phyloP scores from a whole-genome alignment of 2,113 vertebrate genomes.

The Chamaea fasciata region DNA sequence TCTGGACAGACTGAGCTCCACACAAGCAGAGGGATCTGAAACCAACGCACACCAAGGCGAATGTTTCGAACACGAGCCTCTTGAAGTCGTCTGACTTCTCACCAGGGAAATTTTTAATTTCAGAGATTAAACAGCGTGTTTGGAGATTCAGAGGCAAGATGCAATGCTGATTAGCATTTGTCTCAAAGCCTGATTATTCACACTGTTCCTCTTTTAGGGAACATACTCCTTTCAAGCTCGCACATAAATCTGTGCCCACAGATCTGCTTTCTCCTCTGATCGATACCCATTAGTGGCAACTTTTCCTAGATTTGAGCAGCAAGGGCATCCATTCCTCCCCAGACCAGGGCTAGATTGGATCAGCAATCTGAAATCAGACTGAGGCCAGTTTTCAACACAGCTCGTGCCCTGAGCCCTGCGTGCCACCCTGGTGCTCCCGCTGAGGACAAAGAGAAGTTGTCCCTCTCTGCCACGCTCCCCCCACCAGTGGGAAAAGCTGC shows the following conservation, averaged over 20 bases:
- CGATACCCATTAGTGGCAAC: not conserved
- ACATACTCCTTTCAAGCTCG: not conserved
- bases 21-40: not conserved
- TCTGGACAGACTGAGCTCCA: not conserved
- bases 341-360: not conserved
- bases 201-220: not conserved
- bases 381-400: not conserved
- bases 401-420: not conserved
- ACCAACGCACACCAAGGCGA: not conserved
- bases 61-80: not conserved
- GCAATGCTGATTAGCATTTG: not conserved
- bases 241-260: constrained; percentile 10
- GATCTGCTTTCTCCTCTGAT: constrained; percentile 1
- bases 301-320: not conserved
- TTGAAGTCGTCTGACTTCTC: not conserved
- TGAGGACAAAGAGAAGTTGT: not conserved
- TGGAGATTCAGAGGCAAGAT: not conserved
- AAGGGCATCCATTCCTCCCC: not conserved
- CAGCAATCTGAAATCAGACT: not conserved
- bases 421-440: not conserved
- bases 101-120: constrained; percentile 25
- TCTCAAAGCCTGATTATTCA: constrained; percentile 18
- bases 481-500: not conserved
- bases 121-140: not conserved
- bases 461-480: not conserved